Evolutionary conservation across 2,888 invertebrate species (phyloP), one percentile per base, ranked within the genome.

Genomic region (Aelia acuminata): DNA sequence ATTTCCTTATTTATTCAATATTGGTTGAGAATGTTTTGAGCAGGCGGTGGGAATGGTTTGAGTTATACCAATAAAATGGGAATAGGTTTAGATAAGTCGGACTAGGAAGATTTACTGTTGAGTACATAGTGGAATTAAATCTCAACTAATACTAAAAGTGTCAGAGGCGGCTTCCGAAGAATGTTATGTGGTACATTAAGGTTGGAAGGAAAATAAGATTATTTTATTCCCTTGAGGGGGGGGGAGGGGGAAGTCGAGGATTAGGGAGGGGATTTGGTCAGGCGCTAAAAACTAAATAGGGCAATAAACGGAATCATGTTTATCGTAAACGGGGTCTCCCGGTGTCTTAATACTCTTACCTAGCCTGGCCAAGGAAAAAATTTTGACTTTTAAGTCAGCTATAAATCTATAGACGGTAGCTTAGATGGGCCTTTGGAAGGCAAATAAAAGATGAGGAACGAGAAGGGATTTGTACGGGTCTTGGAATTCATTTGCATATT

Each of bases 81-180:
- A n/a, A 80, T 80, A 80, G 80, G 22, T 80, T 80, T 80, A 80
- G 80, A 43, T 39, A 80, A 80, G 11, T 20, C 80, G 80, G 75
- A 43, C 80, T n/a, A 80, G 80, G 80, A 80, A 31, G 80, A 80
- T 80, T 80, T 80, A 80, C 39, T 80, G 80, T 43, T 80, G 80
- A 80, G 80, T 80, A 80, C 80, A 80, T 80, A 80, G 80, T 80
- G 43, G 80, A 80, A 80, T 80, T 80, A 80, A 80, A 80, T 43
- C 80, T 80, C 31, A 80, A 13, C 80, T 80, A 43, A 39, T 80
- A 80, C 39, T 80, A 80, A 80, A 80, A 80, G 80, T 43, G 80
- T 80, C 43, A 80, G 80, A 13, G 10, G 43, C 80, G 80, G 43
- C n/a, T 43, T 80, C 39, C 39, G 39, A 80, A 80, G 39, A 1